Base-by-base conservation (phyloP, 2,113 vertebrate species). In the Colaptes auratus region DNA sequence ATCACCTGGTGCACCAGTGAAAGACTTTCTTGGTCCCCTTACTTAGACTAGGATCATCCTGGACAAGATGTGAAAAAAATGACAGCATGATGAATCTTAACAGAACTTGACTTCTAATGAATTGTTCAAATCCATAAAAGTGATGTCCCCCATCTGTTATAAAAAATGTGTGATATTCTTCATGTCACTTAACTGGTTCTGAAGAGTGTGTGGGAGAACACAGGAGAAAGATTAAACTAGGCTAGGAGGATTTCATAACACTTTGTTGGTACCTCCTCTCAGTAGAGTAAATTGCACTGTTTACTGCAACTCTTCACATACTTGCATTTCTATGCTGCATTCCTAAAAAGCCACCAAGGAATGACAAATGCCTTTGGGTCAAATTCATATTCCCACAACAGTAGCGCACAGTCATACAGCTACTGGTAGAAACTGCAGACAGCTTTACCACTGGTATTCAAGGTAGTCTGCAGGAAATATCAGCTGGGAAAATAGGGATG, bases 151-250 rank as follows among this genome's bases (percentile, higher is more conserved):
- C 66, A 93, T 89, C 95, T 96, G 92, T 72, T 96, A 72, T 27
- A 36, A 65, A 94, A 82, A 80, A 70, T 8, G 24, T 76, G 83
- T n/a, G 78, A 89, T 84, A 94, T 73, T 84, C 66, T 82, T 93
- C 83, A 65, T 84, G 77, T 79, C 77, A 94, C 74, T 94, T 95
- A 73, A 88, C 59, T 86, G 79, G 25, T 67, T 90, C 77, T 58
- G 30, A 95, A 86, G 35, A 71, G 18, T 86, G 83, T 90, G 94
- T 92, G 77, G 83, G 90, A 90, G 90, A 95, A 82, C 55, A 82
- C 20, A 65, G 70, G 63, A 90, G 67, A 92, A 93, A 82, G 71
- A 94, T 87, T 90, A 88, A 94, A 86, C 44, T 88, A 82, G 63
- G 50, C n/a, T 87, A 61, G 71, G 83, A 94, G 84, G 77, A 92